Percentiles rank a stretch among this genome's conserved stretches.
Conservation (phyloP, 2,797 vertebrate species). For the Columba guinea region DNA sequence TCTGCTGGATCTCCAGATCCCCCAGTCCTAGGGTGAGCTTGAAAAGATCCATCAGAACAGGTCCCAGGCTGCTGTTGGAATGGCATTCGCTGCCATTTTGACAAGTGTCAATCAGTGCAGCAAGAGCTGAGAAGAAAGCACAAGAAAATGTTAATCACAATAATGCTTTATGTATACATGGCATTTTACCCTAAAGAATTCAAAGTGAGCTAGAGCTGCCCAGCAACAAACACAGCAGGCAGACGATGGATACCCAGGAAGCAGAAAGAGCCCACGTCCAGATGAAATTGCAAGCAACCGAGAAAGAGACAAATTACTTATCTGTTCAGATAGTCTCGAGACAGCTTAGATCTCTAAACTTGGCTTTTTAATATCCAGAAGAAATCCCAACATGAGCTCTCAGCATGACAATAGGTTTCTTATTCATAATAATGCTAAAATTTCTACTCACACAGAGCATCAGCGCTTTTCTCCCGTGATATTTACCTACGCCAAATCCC, state of each 20-base stretch:
- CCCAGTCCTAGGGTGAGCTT: constrained; percentile 83
- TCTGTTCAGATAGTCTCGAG: neutral
- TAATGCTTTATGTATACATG: neutral
- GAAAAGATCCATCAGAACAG: constrained; percentile 79
- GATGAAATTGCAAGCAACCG: neutral
- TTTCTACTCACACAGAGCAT: neutral
- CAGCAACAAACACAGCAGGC: neutral
- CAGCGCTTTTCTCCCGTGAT: constrained; percentile 30
- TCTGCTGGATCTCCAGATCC: constrained; percentile 81
- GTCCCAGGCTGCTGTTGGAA: constrained; percentile 76
- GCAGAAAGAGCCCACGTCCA: neutral
- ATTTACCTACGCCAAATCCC: constrained; percentile 84
- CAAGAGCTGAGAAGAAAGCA: constrained; percentile 72
- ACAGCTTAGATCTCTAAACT: neutral
- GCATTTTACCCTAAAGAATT: neutral
- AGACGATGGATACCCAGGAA: neutral
- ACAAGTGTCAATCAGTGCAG: constrained; percentile 77
- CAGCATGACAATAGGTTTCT: neutral
- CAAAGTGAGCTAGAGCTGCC: neutral
- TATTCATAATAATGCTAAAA: neutral
- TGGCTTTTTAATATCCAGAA: neutral
- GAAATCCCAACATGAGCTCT: neutral
- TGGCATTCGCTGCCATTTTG: constrained; percentile 17
- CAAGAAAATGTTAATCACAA: neutral
- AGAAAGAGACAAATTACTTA: neutral